These are phyloP conservation scores for Pseudolaguvia tuberculata DNA, from an alignment of 2,113 vertebrate species.

Conservation along the genomic window DNA sequence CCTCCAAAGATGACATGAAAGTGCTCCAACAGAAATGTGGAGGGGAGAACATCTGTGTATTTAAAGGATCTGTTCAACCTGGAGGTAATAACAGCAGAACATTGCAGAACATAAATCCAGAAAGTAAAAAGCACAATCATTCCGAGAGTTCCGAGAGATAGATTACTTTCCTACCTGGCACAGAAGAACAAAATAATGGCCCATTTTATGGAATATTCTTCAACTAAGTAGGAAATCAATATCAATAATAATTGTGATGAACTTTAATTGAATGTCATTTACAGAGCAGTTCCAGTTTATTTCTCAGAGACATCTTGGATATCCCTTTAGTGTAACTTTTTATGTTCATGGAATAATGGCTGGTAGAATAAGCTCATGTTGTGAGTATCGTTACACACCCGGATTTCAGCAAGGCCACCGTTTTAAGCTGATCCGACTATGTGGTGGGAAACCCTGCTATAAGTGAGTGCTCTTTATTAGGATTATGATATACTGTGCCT, in stretches of 20 bases:
- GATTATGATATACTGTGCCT: background rate
- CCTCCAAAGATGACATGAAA: constrained; percentile 66
- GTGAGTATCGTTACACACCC: constrained; percentile 72
- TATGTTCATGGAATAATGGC: constrained; percentile 67
- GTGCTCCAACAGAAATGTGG: constrained; percentile 73
- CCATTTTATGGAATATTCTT: constrained; percentile 5
- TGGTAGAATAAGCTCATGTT: constrained; percentile 73
- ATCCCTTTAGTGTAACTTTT: constrained; percentile 70
- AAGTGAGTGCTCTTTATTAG: constrained; percentile 56
- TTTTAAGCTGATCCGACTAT: constrained; percentile 65
- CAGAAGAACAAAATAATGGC: background rate
- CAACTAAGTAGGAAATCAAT: constrained; percentile 19
- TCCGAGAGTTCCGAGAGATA: background rate
- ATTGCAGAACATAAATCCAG: constrained; percentile 8
- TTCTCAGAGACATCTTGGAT: constrained; percentile 70
- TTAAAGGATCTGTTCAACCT: constrained; percentile 64
- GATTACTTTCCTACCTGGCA: constrained; percentile 13
- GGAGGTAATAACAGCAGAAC: constrained; percentile 63
- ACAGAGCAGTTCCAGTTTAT: constrained; percentile 71
- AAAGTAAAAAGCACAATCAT: constrained; percentile 20
- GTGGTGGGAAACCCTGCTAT: constrained; percentile 71
- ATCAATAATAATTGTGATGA: background rate
- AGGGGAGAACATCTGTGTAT: constrained; percentile 74
- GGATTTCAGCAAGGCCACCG: constrained; percentile 73
- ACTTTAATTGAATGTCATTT: background rate